A percentile compares a stretch with the other conserved stretches of the same genome.
These are phyloP conservation scores for Drosophila bocqueti DNA, from an alignment of 1,140 invertebrate genomes.

Conservation along the genomic window DNA sequence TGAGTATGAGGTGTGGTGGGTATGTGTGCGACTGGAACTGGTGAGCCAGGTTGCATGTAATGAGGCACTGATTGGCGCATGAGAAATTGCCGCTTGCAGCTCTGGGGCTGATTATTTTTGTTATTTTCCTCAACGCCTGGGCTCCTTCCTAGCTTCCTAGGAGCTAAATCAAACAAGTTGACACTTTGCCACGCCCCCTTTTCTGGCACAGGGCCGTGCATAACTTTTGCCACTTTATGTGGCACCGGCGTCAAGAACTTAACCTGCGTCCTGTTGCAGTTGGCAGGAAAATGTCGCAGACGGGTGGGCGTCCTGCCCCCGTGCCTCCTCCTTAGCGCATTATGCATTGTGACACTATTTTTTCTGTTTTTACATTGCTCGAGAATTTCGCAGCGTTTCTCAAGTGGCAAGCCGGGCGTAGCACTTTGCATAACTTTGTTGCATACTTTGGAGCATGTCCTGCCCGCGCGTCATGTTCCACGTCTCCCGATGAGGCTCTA, in stretches of 20 bases:
- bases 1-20: not conserved
- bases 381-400: slow-evolving; percentile 64
- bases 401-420: slow-evolving; percentile 61
- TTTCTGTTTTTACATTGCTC: slow-evolving; percentile 22
- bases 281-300: slow-evolving; percentile 62
- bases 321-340: slow-evolving; percentile 54
- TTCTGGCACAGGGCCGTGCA: slow-evolving; percentile 52
- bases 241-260: slow-evolving; percentile 76
- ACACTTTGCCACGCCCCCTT: slow-evolving; percentile 64
- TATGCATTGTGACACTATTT: slow-evolving; percentile 75
- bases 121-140: slow-evolving; percentile 21
- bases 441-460: slow-evolving; percentile 66
- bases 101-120: slow-evolving; percentile 57
- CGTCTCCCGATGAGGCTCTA: not conserved
- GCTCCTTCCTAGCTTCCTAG: slow-evolving; percentile 24
- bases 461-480: slow-evolving; percentile 29
- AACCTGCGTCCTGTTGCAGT: slow-evolving; percentile 78
- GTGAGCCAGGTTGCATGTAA: slow-evolving; percentile 65
- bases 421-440: slow-evolving; percentile 82
- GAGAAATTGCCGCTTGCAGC: slow-evolving; percentile 65
- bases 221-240: slow-evolving; percentile 80
- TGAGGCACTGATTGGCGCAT: slow-evolving; percentile 79
- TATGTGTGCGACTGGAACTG: not conserved
- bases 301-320: slow-evolving; percentile 4
- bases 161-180: slow-evolving; percentile 80